Base-by-base conservation (phyloP, 2,113 vertebrate genomes). In the Equus quagga region DNA sequence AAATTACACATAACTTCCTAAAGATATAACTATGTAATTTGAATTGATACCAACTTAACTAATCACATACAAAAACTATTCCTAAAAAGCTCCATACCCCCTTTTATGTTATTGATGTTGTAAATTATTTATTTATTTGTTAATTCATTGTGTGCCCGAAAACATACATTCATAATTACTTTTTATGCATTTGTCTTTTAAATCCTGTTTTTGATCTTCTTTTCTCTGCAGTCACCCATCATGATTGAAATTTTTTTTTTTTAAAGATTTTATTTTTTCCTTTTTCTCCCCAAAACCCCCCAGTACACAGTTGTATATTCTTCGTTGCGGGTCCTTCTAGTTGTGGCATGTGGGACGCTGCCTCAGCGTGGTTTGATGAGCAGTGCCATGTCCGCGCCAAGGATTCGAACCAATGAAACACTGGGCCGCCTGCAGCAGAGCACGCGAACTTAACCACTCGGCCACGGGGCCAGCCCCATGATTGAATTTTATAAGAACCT, bases 1-100 rank as follows among this genome's bases (percentile, higher is more conserved):
- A 92, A 58, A 76, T 75, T 83, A 33, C 33, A 84, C 76, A 44
- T 73, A 73, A 93, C n/a, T 93, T 93, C 81, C 58, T 31, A 54
- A 84, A 67, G 70, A 76, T 67, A 44, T 18, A 93, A 67, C 60
- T 33, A 49, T 84, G 19, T 85, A 85, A 67, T 76, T 93, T 76
- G 81, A 54, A 85, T 93, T 76, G 70, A 76, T 85, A 76, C 19
- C 24, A 75, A 44, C 33, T 78, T 89, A 76, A 76, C 60, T 93
- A 93, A 5, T 76, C 70, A 65, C 33, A 92, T 70, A 44, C 14
- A 60, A 65, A 76, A 76, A n/a, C 58, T 54, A 56, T 58, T 65
- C 60, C 17, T 51, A 0, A 54, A 83, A 75, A 84, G n/a, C 91
- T 84, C 54, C n/a, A 56, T 56, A 26, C 44, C n/a, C n/a, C n/a